Conservation (phyloP, 2,797 vertebrate species). For the Fistularia tabacaria region DNA sequence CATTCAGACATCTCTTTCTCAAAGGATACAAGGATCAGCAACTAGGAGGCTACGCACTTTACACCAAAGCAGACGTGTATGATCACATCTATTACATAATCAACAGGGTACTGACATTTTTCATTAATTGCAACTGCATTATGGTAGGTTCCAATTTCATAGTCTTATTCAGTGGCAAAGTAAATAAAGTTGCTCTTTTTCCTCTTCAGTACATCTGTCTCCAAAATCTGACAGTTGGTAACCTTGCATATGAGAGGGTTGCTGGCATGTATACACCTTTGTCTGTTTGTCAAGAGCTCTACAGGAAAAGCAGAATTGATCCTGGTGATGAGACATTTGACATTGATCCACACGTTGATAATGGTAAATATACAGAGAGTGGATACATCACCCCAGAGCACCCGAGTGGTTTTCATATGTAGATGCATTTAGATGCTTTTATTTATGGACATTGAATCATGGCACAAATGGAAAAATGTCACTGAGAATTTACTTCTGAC, state of each 20-base stretch:
- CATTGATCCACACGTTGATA: conserved; percentile 85
- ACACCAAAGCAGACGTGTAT: conserved; percentile 84
- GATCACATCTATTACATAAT: conserved; percentile 84
- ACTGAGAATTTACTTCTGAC: conserved; percentile 29
- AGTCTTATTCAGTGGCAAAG: background rate
- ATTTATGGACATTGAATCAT: conserved; percentile 42
- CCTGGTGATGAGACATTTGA: conserved; percentile 88
- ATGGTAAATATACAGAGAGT: conserved; percentile 67
- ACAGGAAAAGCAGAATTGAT: conserved; percentile 79
- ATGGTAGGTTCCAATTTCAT: background rate
- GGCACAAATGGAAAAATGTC: conserved; percentile 42
- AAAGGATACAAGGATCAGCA: conserved; percentile 84
- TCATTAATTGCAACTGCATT: background rate
- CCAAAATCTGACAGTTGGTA: conserved; percentile 82
- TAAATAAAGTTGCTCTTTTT: background rate
- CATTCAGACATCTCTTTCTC: conserved; percentile 92
- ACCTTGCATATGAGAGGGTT: conserved; percentile 81
- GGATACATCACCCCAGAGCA: too few species aligned
- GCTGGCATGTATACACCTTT: conserved; percentile 72
- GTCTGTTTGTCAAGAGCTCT: conserved; percentile 84
- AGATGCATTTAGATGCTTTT: background rate
- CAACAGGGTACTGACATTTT: conserved; percentile 72
- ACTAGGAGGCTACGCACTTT: conserved; percentile 80
- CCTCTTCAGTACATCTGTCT: conserved; percentile 80
- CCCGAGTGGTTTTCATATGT: too few species aligned